Conservation (phyloP, 2,888 invertebrate genomes). For the Platynereis dumerilii region DNA sequence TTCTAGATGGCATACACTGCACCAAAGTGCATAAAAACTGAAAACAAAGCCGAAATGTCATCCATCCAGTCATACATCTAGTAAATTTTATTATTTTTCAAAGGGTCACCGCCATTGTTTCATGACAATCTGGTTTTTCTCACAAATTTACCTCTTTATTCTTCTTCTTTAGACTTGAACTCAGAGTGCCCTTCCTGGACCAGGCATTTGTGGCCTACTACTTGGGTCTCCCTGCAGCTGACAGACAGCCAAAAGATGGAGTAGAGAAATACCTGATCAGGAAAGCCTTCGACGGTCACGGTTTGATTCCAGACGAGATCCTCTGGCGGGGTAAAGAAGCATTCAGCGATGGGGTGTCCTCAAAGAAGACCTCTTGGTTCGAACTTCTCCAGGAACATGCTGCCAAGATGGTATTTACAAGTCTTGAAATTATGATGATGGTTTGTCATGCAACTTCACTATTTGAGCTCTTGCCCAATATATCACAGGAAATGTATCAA, state of each 20-base stretch:
- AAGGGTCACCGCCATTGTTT: too few species aligned
- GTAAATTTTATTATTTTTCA: too few species aligned
- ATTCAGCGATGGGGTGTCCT: constrained; percentile 66
- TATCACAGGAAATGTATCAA: too few species aligned
- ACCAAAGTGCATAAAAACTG: too few species aligned
- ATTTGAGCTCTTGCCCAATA: too few species aligned
- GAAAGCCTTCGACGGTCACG: constrained; percentile 78
- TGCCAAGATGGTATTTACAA: constrained; percentile 56
- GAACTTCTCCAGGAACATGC: constrained; percentile 55
- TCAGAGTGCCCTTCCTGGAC: constrained; percentile 89
- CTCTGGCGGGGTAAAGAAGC: constrained; percentile 92
- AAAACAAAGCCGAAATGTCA: too few species aligned
- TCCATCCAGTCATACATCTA: too few species aligned
- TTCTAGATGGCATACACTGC: too few species aligned
- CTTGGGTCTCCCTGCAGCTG: constrained; percentile 74
- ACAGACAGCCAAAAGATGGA: constrained; percentile 77
- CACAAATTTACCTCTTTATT: not conserved
- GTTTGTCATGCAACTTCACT: too few species aligned
- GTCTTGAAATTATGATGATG: too few species aligned
- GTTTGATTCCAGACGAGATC: constrained; percentile 81
- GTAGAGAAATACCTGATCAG: constrained; percentile 87
- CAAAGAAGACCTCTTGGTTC: constrained; percentile 54
- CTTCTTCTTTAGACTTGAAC: constrained; percentile 48
- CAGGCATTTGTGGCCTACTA: constrained; percentile 84
- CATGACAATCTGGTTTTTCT: too few species aligned